Evolutionary conservation across 2,113 vertebrate genomes (phyloP).

Genomic region (Forbesichthys papilliferus): DNA sequence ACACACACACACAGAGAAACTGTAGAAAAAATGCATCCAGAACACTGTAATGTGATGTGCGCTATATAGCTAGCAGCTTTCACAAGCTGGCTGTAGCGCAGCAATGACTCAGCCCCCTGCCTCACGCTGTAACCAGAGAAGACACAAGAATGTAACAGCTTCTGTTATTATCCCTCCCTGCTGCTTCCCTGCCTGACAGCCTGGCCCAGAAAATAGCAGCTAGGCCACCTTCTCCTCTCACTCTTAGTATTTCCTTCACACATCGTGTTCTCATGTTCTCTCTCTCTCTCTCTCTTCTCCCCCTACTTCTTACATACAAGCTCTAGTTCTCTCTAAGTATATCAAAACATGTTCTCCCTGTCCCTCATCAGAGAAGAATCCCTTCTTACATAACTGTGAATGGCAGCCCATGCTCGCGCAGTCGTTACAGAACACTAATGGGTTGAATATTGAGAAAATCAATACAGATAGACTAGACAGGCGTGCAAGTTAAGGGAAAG

Average conservation of each 20-base stretch:
- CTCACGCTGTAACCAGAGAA: slow-evolving; percentile 72
- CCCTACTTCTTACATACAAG: too few relatives aligned
- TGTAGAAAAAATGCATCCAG: slow-evolving; percentile 38
- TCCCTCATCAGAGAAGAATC: too few relatives aligned
- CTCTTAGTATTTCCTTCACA: slow-evolving; percentile 21
- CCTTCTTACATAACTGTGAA: too few relatives aligned
- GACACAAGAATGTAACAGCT: slow-evolving; percentile 76
- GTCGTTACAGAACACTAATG: too few relatives aligned
- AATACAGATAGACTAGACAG: too few relatives aligned
- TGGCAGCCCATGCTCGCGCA: too few relatives aligned
- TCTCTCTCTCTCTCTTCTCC: slow-evolving; percentile 15
- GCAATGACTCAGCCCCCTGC: slow-evolving; percentile 61
- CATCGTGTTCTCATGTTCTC: background rate
- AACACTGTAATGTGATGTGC: slow-evolving; percentile 51
- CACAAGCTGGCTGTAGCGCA: slow-evolving; percentile 28
- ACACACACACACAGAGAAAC: slow-evolving; percentile 5
- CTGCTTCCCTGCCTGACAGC: slow-evolving; percentile 63
- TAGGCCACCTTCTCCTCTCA: slow-evolving; percentile 26
- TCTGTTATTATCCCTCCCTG: slow-evolving; percentile 71
- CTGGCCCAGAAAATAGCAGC: slow-evolving; percentile 58
- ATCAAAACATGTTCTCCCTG: too few relatives aligned
- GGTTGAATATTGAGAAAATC: too few relatives aligned
- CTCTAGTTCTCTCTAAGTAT: too few relatives aligned
- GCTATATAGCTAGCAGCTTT: slow-evolving; percentile 28
- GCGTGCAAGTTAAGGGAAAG: background rate